Percentiles rank a stretch among this genome's conserved stretches.
These are phyloP conservation scores for Cephus nigrinus DNA, from an alignment of 2,888 invertebrate genomes.

Conservation along the genomic window DNA sequence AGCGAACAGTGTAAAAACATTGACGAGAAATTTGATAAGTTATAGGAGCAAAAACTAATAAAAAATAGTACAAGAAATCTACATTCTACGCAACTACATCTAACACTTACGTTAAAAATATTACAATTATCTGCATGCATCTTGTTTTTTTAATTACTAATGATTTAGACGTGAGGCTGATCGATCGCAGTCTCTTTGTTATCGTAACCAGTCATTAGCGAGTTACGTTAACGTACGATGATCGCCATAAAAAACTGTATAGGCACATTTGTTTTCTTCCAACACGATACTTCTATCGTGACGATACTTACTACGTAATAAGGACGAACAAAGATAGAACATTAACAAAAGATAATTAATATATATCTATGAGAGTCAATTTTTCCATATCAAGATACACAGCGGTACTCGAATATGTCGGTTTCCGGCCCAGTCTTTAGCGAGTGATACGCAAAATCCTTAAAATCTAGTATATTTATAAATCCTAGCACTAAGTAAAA, in stretches of 20 bases:
- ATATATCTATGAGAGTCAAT: neutral
- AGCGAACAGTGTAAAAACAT: conserved; percentile 12
- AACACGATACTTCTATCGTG: neutral
- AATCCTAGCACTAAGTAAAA: neutral
- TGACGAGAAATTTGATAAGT: conserved; percentile 2
- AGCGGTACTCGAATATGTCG: neutral
- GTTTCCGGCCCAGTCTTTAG: neutral
- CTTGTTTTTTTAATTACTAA: conserved; percentile 13
- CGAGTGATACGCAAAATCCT: neutral
- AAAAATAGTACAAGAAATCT: conserved; percentile 5
- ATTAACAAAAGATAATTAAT: neutral
- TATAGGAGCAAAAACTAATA: neutral
- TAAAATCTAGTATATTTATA: neutral
- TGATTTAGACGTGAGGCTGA: neutral
- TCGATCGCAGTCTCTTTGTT: neutral
- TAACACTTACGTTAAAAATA: neutral
- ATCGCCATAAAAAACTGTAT: neutral
- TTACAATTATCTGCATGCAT: neutral
- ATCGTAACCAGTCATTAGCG: neutral
- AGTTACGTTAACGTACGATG: neutral
- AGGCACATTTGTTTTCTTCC: neutral
- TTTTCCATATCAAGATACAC: neutral
- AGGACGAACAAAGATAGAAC: neutral
- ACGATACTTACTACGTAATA: neutral
- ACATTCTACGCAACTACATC: neutral